Percentiles rank a stretch among this genome's conserved stretches.
Evolutionary conservation across 2,888 invertebrate species (phyloP).

Genomic region (Melipona beecheii): DNA sequence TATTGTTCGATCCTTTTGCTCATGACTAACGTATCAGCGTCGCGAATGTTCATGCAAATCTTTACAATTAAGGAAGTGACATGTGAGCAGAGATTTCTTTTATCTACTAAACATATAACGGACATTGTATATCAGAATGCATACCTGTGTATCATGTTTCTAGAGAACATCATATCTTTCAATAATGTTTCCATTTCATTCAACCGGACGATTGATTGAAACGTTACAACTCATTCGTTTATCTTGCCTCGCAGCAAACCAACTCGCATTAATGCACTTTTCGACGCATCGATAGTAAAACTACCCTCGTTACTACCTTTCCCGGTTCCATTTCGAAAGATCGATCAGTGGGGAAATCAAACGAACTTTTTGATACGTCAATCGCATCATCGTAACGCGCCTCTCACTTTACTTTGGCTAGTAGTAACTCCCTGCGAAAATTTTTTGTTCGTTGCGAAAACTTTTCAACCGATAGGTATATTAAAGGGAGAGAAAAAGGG

Average conservation of each 20-base stretch:
- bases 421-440: background rate
- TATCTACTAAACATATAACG: background rate
- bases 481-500: too few relatives aligned
- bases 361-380: conserved; percentile 38
- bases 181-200: conserved; percentile 23
- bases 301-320: background rate
- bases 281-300: conserved; percentile 24
- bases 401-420: background rate
- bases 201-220: background rate
- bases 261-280: conserved; percentile 41
- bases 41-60: background rate
- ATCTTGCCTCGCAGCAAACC: conserved; percentile 24
- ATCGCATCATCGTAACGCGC: conserved; percentile 2
- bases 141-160: background rate
- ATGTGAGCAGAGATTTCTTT: background rate
- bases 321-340: conserved; percentile 5
- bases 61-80: background rate
- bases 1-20: background rate
- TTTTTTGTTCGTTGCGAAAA: background rate
- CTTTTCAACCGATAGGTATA: background rate
- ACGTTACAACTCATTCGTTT: conserved; percentile 9
- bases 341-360: conserved; percentile 2
- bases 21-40: background rate
- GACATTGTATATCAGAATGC: background rate
- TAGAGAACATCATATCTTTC: background rate